Percentiles rank a stretch among this genome's conserved stretches.
These are phyloP conservation scores for Cheumatopsyche charites DNA, from an alignment of 1,140 invertebrate genomes.

Conservation along the genomic window DNA sequence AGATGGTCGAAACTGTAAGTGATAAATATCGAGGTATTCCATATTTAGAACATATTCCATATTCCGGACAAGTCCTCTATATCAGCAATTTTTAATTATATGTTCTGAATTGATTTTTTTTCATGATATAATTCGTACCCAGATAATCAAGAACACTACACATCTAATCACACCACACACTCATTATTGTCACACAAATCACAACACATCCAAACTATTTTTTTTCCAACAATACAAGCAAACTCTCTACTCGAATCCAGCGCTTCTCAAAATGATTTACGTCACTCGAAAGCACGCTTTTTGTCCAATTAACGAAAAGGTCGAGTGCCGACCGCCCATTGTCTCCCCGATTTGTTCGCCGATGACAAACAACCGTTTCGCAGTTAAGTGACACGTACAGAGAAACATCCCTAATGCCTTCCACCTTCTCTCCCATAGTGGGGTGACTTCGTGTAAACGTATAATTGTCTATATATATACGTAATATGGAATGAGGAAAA, in stretches of 20 bases:
- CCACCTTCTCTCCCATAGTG: background rate
- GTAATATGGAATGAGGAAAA: background rate
- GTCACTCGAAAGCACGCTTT: background rate
- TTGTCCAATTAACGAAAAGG: conserved; percentile 4
- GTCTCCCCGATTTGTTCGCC: conserved; percentile 1
- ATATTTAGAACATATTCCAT: too few species aligned
- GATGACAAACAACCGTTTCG: conserved; percentile 19
- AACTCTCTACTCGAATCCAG: background rate
- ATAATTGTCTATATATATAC: conserved; percentile 2
- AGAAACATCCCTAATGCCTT: conserved; percentile 16
- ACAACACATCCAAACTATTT: too few species aligned
- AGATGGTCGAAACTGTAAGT: too few species aligned
- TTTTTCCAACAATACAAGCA: too few species aligned
- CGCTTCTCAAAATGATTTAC: background rate
- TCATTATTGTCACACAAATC: too few species aligned
- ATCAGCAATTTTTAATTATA: too few species aligned
- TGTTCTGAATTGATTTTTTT: too few species aligned
- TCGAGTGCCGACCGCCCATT: background rate
- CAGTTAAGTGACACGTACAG: conserved; percentile 27
- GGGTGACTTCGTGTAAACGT: background rate
- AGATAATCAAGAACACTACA: too few species aligned
- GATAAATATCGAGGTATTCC: too few species aligned
- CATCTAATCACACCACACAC: too few species aligned
- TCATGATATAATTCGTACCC: too few species aligned
- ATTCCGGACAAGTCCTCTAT: too few species aligned